Evolutionary conservation across 2,797 vertebrate genomes (phyloP).

Genomic region (Gymnodraco acuticeps): DNA sequence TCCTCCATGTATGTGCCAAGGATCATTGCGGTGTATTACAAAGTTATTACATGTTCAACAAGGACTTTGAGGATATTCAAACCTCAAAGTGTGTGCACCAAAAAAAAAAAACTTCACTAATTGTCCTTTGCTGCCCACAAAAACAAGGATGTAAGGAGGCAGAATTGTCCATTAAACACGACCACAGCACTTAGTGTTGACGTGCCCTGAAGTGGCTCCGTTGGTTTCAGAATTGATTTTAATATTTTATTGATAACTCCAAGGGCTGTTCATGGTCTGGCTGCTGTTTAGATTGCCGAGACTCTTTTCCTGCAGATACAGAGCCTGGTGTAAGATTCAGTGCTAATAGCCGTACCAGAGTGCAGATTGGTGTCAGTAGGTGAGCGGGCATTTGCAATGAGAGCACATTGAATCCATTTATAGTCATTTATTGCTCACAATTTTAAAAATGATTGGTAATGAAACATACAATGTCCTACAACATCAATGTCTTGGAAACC

Average conservation of each 20-base stretch:
- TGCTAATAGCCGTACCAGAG: not conserved
- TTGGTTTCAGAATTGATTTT: slow-evolving; percentile 23
- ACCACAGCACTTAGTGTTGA: not conserved
- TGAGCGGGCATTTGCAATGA: not conserved
- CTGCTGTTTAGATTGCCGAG: slow-evolving; percentile 4
- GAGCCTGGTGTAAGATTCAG: not conserved
- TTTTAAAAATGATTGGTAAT: not conserved
- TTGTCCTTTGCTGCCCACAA: no score
- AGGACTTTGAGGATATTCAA: not conserved
- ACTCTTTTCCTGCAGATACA: not conserved
- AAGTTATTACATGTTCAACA: not conserved
- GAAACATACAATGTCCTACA: not conserved
- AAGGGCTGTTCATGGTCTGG: not conserved
- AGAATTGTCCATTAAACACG: slow-evolving; percentile 1
- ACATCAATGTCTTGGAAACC: not conserved
- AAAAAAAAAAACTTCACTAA: not conserved
- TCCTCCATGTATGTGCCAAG: not conserved
- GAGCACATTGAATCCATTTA: not conserved
- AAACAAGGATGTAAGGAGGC: not conserved
- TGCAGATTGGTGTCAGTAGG: not conserved
- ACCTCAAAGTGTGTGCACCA: not conserved
- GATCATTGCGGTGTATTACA: not conserved
- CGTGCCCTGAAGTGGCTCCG: not conserved
- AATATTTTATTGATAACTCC: slow-evolving; percentile 26
- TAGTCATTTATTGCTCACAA: not conserved